Base-by-base conservation (phyloP, 2,888 invertebrate species). In the Eremobia ochroleuca region DNA sequence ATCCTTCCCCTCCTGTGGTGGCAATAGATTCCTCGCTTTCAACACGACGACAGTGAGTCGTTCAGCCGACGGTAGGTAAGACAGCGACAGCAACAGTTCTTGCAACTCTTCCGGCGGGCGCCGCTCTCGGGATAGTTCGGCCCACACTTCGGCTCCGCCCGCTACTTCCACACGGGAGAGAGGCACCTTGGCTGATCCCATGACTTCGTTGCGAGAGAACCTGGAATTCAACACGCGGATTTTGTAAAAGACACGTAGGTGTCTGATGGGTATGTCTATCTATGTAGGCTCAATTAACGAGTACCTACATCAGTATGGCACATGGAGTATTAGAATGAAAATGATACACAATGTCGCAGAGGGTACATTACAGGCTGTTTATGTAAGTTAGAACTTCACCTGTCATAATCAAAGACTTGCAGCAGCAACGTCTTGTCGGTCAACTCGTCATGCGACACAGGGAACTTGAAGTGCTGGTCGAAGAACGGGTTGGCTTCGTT, bases 391-490 rank as follows among this genome's bases (percentile, higher is more conserved):
- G 6, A 65, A 28, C 18, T 28, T 73, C 52, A 97, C 97, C 97
- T 95, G 91, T 97, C 97, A 91, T 97, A 97, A 90, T 97, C 97
- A 85, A 97, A 97, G 86, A 98, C 98, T 96, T 98, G 98, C n/a
- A 98, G 94, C 79, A 98, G 94, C 69, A 99, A 95, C 40, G 97
- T 98, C 94, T 98, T 98, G 78, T 98, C 98, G 73, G 98, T 97
- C 65, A 99, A 96, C 86, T 99, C 99, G 88, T 99, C 99, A 88
- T 98, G 98, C 25, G 99, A 98, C 15, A 99, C 98, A 1, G 99
- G 99, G 93, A 99, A 99, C 95, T 99, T 99, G 96, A 99, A 99
- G 93, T 98, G 98, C 92, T 99, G 98, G 96, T 99, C 98, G 94
- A 99, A 99, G 95, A 98, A 98, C 0, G 99, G 99, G 94, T 98